Evolutionary conservation across 2,113 vertebrate species (phyloP).

Genomic region (Tragelaphus strepsiceros): DNA sequence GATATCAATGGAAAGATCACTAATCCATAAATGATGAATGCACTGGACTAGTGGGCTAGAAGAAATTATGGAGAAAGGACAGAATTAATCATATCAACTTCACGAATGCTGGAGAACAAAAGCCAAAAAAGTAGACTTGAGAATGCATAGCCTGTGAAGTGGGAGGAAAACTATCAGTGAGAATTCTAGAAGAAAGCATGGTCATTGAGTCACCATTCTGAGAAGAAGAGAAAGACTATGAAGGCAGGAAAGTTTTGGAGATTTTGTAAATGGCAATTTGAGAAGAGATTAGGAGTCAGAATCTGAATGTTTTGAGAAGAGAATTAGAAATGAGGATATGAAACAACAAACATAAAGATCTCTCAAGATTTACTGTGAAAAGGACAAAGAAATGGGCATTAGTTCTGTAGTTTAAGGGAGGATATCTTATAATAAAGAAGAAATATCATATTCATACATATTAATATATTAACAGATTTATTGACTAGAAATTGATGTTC

Average conservation of each 20-base stretch:
- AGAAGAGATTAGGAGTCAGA: background rate
- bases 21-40: background rate
- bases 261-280: background rate
- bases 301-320: background rate
- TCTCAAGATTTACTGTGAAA: background rate
- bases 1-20: background rate
- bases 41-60: background rate
- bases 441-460: background rate
- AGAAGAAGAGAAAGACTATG: background rate
- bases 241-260: background rate
- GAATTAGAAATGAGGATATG: background rate
- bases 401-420: background rate
- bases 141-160: background rate
- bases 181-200: background rate
- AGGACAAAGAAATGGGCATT: background rate
- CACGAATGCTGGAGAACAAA: background rate
- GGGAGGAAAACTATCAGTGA: background rate
- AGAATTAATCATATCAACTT: background rate
- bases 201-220: background rate
- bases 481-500: background rate
- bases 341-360: background rate
- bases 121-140: background rate
- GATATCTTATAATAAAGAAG: background rate
- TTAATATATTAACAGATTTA: background rate
- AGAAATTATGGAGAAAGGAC: background rate